phyloP scores from a whole-genome alignment of 2,888 invertebrate species.

The Oligia latruncula region DNA sequence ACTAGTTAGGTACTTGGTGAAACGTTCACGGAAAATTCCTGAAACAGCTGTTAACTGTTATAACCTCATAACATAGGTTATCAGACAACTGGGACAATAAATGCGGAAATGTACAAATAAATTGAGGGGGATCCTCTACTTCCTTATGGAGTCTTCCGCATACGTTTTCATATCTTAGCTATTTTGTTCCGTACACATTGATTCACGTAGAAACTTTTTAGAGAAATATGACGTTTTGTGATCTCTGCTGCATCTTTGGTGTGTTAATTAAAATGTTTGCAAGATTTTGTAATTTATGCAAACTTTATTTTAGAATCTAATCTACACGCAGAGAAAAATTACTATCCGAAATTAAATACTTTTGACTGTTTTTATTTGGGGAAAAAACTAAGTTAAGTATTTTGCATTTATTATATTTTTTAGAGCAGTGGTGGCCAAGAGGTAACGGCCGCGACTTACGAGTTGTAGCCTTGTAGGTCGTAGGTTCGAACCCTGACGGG shows the following conservation, averaged over 20 bases:
- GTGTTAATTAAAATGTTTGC: background rate
- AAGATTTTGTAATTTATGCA: background rate
- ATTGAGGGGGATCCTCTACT: constrained; percentile 35
- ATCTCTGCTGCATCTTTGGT: background rate
- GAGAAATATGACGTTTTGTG: background rate
- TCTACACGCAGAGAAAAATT: background rate
- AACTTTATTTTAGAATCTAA: background rate
- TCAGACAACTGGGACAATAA: constrained; percentile 16
- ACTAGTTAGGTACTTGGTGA: background rate
- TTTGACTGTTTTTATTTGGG: background rate
- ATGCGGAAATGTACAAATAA: constrained; percentile 40
- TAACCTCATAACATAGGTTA: constrained; percentile 10
- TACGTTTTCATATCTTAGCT: constrained; percentile 34
- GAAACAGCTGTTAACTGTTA: constrained; percentile 5
- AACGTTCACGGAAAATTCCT: constrained; percentile 18
- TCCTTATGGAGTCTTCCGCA: constrained; percentile 48
- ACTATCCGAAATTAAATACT: background rate
- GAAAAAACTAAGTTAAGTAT: background rate
- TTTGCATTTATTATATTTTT: background rate
- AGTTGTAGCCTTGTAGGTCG: too few species aligned
- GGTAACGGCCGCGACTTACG: too few species aligned
- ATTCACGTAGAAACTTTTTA: constrained; percentile 21
- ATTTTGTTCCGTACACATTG: constrained; percentile 11
- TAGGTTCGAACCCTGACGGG: too few species aligned
- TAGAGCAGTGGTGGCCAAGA: too few species aligned